A percentile compares a stretch with the other conserved stretches of the same genome.
phyloP scores from a whole-genome alignment of 2,888 invertebrate genomes.

The Phaonia tiefii region DNA sequence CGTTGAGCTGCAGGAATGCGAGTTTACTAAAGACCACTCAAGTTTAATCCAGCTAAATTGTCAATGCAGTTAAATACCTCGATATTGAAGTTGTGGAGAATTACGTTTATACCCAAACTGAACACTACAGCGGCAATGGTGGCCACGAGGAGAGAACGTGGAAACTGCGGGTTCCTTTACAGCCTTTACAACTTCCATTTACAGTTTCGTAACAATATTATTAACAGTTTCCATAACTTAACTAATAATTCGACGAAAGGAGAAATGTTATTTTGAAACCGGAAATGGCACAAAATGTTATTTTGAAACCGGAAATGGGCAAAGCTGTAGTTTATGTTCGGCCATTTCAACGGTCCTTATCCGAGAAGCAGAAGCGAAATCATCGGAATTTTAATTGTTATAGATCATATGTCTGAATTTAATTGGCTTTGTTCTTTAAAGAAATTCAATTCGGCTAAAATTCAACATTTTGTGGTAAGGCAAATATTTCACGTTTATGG shows the following conservation, averaged over 20 bases:
- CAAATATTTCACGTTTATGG: too few species aligned
- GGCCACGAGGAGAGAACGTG: constrained; percentile 43
- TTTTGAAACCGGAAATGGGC: constrained; percentile 55
- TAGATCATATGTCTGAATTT: neutral
- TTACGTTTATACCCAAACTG: too few species aligned
- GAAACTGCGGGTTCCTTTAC: constrained; percentile 62
- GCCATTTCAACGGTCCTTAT: constrained; percentile 60
- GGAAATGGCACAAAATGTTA: constrained; percentile 39
- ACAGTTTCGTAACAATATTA: too few species aligned
- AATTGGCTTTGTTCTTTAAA: too few species aligned
- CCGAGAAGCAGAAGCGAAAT: constrained; percentile 34
- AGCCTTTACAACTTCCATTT: too few species aligned
- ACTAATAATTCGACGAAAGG: neutral
- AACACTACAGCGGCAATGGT: too few species aligned
- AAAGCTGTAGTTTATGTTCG: neutral
- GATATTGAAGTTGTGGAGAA: too few species aligned
- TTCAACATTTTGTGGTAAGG: neutral
- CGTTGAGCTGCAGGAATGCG: too few species aligned
- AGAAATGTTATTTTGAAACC: constrained; percentile 27
- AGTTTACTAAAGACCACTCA: too few species aligned
- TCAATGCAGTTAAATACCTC: too few species aligned
- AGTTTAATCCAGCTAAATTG: constrained; percentile 1
- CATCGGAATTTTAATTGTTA: constrained; percentile 38
- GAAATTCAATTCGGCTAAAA: neutral
- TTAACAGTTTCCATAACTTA: neutral